These are phyloP conservation scores for Rhagonycha lutea DNA, from an alignment of 2,888 invertebrate genomes.

Conservation along the genomic window DNA sequence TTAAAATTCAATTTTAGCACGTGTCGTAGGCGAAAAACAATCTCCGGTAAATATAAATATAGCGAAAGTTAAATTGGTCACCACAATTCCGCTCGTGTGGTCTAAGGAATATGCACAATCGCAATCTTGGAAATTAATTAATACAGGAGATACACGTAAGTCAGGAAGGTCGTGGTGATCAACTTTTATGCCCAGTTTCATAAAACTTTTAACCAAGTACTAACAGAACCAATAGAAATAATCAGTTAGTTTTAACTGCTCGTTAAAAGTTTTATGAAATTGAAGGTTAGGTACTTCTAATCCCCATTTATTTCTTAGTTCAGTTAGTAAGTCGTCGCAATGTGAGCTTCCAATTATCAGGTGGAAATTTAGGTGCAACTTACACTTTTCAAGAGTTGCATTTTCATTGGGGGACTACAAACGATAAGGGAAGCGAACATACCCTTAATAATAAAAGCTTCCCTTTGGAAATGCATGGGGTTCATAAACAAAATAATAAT, in stretches of 20 bases:
- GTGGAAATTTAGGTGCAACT: background rate
- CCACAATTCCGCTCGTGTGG: constrained; percentile 5
- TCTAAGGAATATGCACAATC: background rate
- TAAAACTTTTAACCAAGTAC: too few relatives aligned
- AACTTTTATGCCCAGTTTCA: background rate
- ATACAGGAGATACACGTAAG: constrained; percentile 15
- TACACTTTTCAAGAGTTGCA: constrained; percentile 17
- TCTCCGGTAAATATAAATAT: constrained; percentile 17
- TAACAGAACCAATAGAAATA: too few relatives aligned
- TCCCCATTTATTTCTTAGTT: constrained; percentile 7
- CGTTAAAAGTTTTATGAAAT: too few relatives aligned
- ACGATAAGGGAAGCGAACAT: constrained; percentile 18
- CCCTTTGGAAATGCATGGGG: constrained; percentile 23
- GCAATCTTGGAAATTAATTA: background rate
- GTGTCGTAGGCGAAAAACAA: constrained; percentile 8
- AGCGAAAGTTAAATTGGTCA: background rate
- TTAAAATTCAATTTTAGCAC: constrained; percentile 1
- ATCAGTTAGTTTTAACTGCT: background rate
- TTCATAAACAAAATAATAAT: constrained; percentile 2
- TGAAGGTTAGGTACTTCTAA: background rate
- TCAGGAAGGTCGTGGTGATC: background rate
- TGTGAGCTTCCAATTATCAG: background rate
- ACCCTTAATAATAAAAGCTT: background rate
- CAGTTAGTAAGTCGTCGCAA: background rate
- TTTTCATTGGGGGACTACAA: constrained; percentile 19